Evolutionary conservation across 1,140 invertebrate species (phyloP).

Genomic region (Lasioglossum albipes): DNA sequence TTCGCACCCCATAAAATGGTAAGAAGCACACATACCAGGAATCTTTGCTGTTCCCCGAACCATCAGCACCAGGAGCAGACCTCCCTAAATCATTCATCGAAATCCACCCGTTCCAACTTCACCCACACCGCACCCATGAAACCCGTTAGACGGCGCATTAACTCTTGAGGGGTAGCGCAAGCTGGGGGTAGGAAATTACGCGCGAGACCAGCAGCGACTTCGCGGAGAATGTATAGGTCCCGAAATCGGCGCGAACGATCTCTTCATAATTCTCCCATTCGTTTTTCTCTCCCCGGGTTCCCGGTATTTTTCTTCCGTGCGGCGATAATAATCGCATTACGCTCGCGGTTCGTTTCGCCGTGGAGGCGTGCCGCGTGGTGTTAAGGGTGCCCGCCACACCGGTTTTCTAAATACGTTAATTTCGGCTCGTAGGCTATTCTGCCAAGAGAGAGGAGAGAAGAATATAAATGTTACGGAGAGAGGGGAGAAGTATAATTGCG

Average conservation of each 20-base stretch:
- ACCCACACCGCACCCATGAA: no score
- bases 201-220: conserved; percentile 18
- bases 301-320: conserved; percentile 20
- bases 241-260: not conserved
- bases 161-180: no score
- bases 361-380: not conserved
- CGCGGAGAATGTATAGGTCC: not conserved
- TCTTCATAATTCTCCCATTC: conserved; percentile 14
- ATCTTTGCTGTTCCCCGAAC: no score
- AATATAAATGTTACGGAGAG: no score
- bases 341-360: not conserved
- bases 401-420: conserved; percentile 41
- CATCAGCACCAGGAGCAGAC: no score
- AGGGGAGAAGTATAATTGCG: conserved; percentile 21
- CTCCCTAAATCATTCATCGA: no score
- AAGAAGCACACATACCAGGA: no score
- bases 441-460: no score
- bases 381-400: conserved; percentile 1
- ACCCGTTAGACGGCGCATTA: no score
- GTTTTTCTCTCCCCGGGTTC: not conserved
- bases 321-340: conserved; percentile 44
- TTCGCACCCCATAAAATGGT: no score
- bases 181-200: conserved; percentile 5
- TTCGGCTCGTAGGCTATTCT: conserved; percentile 10
- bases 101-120: no score